These are phyloP conservation scores for Prunella fulvescens DNA, from an alignment of 2,113 vertebrate genomes.

Conservation along the genomic window DNA sequence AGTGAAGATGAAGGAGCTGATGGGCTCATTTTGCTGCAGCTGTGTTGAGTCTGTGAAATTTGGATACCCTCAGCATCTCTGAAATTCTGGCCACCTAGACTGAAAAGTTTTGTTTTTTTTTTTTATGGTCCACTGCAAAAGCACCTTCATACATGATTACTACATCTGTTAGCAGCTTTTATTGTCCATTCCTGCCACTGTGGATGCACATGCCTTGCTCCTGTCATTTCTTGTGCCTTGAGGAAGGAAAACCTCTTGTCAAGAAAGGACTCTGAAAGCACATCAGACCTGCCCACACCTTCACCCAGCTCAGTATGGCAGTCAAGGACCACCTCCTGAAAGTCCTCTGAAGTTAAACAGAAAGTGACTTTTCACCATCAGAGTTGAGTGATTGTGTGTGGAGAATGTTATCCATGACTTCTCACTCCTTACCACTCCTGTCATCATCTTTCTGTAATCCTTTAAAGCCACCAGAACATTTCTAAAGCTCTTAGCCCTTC, in stretches of 20 bases:
- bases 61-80: background rate
- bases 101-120: background rate
- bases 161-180: background rate
- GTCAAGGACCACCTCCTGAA: background rate
- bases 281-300: background rate
- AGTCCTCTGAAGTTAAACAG: background rate
- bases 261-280: background rate
- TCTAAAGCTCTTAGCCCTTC: background rate
- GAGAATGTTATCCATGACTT: background rate
- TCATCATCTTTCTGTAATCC: background rate
- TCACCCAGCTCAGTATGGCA: background rate
- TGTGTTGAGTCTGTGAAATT: background rate
- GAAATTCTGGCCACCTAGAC: background rate
- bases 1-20: background rate
- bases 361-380: background rate
- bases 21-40: background rate
- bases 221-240: fast-evolving
- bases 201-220: background rate
- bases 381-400: background rate
- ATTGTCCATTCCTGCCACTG: background rate
- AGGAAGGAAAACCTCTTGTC: background rate
- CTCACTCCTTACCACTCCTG: background rate
- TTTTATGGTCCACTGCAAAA: background rate
- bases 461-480: background rate
- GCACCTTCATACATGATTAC: background rate